Evolutionary conservation across 1,140 invertebrate species (phyloP).

Genomic region (Sminthurides bifidus): DNA sequence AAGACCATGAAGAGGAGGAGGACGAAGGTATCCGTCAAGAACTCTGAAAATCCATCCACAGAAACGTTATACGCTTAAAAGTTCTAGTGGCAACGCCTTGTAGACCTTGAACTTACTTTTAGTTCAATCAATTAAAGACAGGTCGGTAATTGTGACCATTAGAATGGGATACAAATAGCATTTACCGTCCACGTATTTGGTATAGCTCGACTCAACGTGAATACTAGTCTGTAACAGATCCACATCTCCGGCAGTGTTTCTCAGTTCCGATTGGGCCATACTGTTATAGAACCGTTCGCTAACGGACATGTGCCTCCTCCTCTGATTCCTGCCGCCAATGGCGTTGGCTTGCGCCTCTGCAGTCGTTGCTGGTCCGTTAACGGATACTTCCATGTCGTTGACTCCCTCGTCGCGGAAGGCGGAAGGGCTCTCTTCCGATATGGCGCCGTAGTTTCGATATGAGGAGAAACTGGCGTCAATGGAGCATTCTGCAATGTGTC

Average conservation of each 20-base stretch:
- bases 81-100: background rate
- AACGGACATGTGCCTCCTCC: slow-evolving; percentile 1
- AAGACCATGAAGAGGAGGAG: slow-evolving; percentile 25
- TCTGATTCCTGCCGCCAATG: background rate
- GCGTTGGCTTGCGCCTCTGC: background rate
- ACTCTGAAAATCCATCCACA: slow-evolving; percentile 16
- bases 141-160: too few species aligned
- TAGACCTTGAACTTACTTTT: background rate
- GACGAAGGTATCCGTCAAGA: slow-evolving; percentile 19
- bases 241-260: background rate
- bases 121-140: background rate
- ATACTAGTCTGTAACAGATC: background rate
- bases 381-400: slow-evolving; percentile 2
- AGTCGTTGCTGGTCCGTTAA: background rate
- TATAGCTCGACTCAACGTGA: background rate
- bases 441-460: slow-evolving; percentile 1
- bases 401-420: background rate
- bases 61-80: background rate
- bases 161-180: too few species aligned
- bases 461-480: too few species aligned
- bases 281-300: slow-evolving; percentile 22
- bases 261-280: slow-evolving; percentile 5
- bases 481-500: too few species aligned
- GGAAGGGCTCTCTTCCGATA: background rate
- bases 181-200: slow-evolving; percentile 7